Conservation (phyloP, 1,140 invertebrate genomes). For the Papilio glaucus region DNA sequence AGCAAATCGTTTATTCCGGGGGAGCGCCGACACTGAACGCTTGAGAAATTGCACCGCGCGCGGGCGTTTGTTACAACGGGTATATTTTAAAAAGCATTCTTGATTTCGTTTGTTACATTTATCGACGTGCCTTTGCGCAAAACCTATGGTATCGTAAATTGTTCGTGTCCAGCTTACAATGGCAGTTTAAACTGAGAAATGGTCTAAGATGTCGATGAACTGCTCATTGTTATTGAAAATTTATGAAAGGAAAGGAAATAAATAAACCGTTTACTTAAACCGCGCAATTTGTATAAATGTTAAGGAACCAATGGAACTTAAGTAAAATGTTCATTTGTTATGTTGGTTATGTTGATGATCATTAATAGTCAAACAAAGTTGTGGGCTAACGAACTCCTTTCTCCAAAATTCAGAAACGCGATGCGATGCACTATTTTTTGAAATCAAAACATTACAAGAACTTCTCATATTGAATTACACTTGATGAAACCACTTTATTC, state of each 20-base stretch:
- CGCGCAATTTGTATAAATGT: background rate
- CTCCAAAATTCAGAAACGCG: no score
- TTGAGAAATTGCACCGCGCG: slow-evolving; percentile 54
- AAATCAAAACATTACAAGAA: no score
- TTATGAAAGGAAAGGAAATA: slow-evolving; percentile 17
- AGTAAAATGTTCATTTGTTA: background rate
- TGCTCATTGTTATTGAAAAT: slow-evolving; percentile 25
- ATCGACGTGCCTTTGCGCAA: slow-evolving; percentile 51
- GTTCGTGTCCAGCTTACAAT: slow-evolving; percentile 47
- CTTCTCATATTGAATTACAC: no score
- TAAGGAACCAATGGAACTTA: background rate
- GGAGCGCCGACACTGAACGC: slow-evolving; percentile 57
- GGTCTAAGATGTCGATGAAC: slow-evolving; percentile 13
- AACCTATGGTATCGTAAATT: slow-evolving; percentile 53
- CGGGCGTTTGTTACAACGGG: slow-evolving; percentile 57
- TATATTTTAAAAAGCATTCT: slow-evolving; percentile 62
- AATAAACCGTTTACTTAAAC: slow-evolving; percentile 16
- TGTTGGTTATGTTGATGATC: no score
- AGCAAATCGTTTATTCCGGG: slow-evolving; percentile 62
- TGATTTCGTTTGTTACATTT: slow-evolving; percentile 55
- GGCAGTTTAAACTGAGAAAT: slow-evolving; percentile 32
- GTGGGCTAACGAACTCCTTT: no score
- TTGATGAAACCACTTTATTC: no score
- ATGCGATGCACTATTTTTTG: no score
- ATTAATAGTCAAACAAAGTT: no score